A percentile compares a stretch with the other conserved stretches of the same genome.
These are phyloP conservation scores for Cydia pomonella DNA, from an alignment of 1,140 invertebrate genomes.

Conservation along the genomic window DNA sequence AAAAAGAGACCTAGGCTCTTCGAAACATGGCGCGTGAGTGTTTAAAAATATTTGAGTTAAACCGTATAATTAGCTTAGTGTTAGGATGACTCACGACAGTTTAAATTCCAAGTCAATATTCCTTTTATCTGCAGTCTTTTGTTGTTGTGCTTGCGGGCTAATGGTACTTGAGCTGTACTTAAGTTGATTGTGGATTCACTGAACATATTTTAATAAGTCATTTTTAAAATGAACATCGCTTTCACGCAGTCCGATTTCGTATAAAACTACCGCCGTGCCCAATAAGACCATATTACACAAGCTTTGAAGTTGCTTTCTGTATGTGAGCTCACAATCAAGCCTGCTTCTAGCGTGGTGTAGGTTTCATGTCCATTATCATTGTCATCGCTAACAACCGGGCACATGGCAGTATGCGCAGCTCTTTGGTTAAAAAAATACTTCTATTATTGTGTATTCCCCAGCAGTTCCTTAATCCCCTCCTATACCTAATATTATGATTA, in stretches of 20 bases:
- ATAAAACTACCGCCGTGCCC: not conserved
- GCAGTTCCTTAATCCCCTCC: not conserved
- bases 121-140: not conserved
- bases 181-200: not conserved
- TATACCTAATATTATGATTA: not conserved
- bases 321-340: slow-evolving; percentile 26
- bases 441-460: not conserved
- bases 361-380: slow-evolving; percentile 48
- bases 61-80: no score
- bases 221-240: no score
- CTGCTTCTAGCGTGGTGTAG: slow-evolving; percentile 52
- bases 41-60: no score
- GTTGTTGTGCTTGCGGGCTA: slow-evolving; percentile 11
- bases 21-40: no score
- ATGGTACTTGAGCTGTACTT: not conserved
- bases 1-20: no score
- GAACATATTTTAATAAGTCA: no score
- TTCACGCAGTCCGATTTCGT: no score
- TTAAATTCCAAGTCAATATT: no score
- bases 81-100: no score
- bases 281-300: not conserved
- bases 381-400: slow-evolving; percentile 53
- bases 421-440: slow-evolving; percentile 49
- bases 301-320: not conserved
- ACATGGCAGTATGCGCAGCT: slow-evolving; percentile 50